Percentiles rank a stretch among this genome's conserved stretches.
phyloP scores from a whole-genome alignment of 2,888 invertebrate species.

The Taphrorychus bicolor region DNA sequence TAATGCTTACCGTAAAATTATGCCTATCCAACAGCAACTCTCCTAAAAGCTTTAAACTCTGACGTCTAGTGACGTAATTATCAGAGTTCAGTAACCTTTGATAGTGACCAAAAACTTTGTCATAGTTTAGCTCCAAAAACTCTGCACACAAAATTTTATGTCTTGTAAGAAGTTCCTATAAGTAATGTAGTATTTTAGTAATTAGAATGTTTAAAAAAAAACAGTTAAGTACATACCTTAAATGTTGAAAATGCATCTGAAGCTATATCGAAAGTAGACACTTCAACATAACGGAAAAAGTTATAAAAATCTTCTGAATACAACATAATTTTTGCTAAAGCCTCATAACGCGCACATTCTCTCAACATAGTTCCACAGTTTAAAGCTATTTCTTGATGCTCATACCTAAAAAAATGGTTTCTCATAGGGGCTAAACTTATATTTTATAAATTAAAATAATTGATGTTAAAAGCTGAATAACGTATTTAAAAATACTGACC shows the following conservation, averaged over 20 bases:
- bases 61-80: slow-evolving; percentile 98
- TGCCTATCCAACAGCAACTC: slow-evolving; percentile 97
- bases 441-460: not conserved
- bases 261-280: slow-evolving; percentile 99
- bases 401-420: slow-evolving; percentile 73
- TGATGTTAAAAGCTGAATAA: not conserved
- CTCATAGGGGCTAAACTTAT: too few species aligned
- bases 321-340: slow-evolving; percentile 97
- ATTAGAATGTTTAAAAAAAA: not conserved
- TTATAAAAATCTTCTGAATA: slow-evolving; percentile 98
- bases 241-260: slow-evolving; percentile 99
- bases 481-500: too few species aligned
- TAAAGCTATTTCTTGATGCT: slow-evolving; percentile 97
- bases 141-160: slow-evolving; percentile 97
- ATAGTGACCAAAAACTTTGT: slow-evolving; percentile 97
- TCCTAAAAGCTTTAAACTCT: slow-evolving; percentile 96
- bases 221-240: slow-evolving; percentile 74
- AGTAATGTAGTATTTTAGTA: slow-evolving; percentile 41
- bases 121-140: slow-evolving; percentile 98
- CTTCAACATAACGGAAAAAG: slow-evolving; percentile 99
- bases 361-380: slow-evolving; percentile 99
- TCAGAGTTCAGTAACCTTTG: slow-evolving; percentile 97
- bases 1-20: slow-evolving; percentile 87
- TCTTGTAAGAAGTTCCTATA: slow-evolving; percentile 88
- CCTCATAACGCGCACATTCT: slow-evolving; percentile 98